Evolutionary conservation across 2,797 vertebrate species (phyloP).

Genomic region (Halcyon smyrnensis): DNA sequence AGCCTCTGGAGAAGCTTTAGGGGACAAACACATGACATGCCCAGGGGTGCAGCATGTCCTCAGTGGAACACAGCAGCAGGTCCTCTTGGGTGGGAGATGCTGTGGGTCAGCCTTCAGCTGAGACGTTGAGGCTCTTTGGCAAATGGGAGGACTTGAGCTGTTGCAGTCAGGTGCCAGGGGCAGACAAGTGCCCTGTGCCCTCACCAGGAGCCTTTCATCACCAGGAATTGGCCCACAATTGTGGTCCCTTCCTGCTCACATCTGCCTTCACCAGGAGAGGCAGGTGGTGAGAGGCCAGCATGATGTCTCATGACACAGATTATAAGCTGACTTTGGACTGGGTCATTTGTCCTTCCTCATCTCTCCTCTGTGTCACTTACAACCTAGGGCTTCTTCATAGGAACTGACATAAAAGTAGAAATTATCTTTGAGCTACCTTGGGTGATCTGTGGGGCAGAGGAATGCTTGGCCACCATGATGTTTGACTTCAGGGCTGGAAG

Average conservation of each 20-base stretch:
- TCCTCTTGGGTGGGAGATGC: background rate
- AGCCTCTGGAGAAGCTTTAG: background rate
- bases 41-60: background rate
- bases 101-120: background rate
- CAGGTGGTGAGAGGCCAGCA: background rate
- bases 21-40: accelerated
- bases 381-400: background rate
- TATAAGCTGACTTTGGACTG: background rate
- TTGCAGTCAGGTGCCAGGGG: too few relatives aligned
- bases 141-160: accelerated
- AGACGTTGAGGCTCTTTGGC: background rate
- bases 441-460: background rate
- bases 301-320: background rate
- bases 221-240: background rate
- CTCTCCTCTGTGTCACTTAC: background rate
- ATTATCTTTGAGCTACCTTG: background rate
- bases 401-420: background rate
- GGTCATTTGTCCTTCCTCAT: background rate
- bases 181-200: background rate
- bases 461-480: accelerated
- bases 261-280: background rate
- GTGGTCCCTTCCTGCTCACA: background rate
- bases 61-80: accelerated
- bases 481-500: background rate
- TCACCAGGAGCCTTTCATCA: background rate